Evolutionary conservation across 2,113 vertebrate genomes (phyloP), one percentile per base, ranked within the genome.

Genomic region (Rana temporaria): DNA sequence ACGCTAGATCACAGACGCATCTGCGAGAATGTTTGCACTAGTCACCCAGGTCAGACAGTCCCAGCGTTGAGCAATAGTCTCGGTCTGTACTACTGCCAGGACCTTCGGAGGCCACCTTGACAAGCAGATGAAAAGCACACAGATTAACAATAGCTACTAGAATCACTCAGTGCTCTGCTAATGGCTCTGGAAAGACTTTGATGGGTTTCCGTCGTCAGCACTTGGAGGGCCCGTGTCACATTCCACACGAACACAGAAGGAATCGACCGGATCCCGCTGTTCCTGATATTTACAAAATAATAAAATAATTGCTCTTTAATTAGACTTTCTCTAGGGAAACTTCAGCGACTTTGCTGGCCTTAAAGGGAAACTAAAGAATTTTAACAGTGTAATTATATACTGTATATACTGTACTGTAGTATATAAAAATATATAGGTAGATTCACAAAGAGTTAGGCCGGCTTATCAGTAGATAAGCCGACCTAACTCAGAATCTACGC

Each of bases 281-380:
- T 66, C 42, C 56, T 55, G 76, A 34, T 81, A 67, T 69, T 81
- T 62, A 69, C 73, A 48, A 75, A 65, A 84, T 65, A 38, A 84
- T 48, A 48, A 75, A 65, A 84, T 65, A 38, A 84, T 48, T 70
- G 14, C 6, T 52, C 12, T 62, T 78, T 64, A 64, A 78, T 78
- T 78, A 48, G 75, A 55, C 75, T 65, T 65, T 76, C 73, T 63
- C 73, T 30, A 64, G 62, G 62, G 75, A 78, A 78, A 78, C 24
- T 53, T 18, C 1, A 64, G 20, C 60, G 15, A 53, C 6, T 72
- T 32, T 72, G 30, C 53, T 19, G 70, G 22, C 0, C 60, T 11
- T 24, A 4, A 14, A 24, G 20, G 20, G 4, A 38, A 38, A 38
- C 2, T 38, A 38, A 6, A 38, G 26, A 30, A 30, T 30, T 30